A percentile compares a stretch with the other conserved stretches of the same genome.
These are phyloP conservation scores for Indicator indicator DNA, from an alignment of 2,113 vertebrate genomes.

Conservation along the genomic window DNA sequence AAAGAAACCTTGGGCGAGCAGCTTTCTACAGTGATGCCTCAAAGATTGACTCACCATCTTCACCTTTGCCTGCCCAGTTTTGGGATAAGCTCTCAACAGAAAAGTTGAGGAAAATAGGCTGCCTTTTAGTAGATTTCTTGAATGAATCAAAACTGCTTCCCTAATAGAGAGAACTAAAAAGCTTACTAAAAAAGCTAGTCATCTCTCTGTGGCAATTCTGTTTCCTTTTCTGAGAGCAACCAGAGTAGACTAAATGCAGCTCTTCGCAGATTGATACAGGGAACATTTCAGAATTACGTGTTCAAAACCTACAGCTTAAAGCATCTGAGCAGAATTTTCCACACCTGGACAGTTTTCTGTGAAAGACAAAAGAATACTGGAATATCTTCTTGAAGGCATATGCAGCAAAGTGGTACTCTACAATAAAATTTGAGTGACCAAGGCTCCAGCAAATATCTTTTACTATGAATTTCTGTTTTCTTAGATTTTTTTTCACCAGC, in stretches of 20 bases:
- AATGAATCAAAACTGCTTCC: not conserved
- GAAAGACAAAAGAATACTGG: not conserved
- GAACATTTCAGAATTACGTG: constrained; percentile 26
- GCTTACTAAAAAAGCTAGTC: not conserved
- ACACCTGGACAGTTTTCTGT: not conserved
- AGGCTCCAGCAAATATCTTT: not conserved
- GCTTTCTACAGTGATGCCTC: not conserved
- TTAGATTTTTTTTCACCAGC: not conserved
- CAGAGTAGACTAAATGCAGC: not conserved
- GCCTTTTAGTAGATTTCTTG: not conserved
- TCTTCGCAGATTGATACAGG: constrained; percentile 43
- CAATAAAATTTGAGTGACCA: not conserved
- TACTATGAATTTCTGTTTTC: not conserved
- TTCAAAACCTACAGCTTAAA: not conserved
- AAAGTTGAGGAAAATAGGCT: not conserved
- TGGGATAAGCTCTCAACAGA: not conserved
- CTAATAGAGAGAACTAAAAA: not conserved
- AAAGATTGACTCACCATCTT: not conserved
- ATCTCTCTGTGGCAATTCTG: not conserved
- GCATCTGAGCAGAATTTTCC: not conserved
- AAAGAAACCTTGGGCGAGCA: not conserved
- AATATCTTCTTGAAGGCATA: not conserved
- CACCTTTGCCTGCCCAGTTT: not conserved
- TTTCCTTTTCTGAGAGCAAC: not conserved
- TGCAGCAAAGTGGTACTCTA: not conserved